Base-by-base conservation (phyloP, 2,113 vertebrate species). In the Indicator maculatus region DNA sequence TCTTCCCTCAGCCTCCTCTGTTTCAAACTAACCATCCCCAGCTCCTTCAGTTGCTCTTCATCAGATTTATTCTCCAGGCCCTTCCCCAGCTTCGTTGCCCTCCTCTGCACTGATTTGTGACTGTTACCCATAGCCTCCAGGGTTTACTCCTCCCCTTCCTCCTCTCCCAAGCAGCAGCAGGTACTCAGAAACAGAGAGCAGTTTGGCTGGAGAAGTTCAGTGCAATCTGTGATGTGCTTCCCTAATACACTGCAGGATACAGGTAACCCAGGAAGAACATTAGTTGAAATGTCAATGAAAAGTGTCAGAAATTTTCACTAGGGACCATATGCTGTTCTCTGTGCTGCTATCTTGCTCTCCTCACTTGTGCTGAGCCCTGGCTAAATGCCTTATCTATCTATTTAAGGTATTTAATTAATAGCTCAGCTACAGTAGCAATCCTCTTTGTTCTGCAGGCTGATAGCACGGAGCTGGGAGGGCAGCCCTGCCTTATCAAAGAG, bases 351-450 rank as follows among this genome's bases (percentile, higher is more conserved):
- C 55, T 92, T 63, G 2, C 18, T 87, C 82, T 85, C n/a, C 50
- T 26, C 50, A 11, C 16, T 3, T 36, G 36, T 24, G 39, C 52
- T 38, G 74, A 91, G 87, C 89, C 74, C 70, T 65, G 50, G 84
- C 38, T 86, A 75, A 92, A 59, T 41, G 61, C 47, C 59, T 92
- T 94, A 78, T 93, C 88, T 90, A 39, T 50, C 74, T 89, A 23
- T 69, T 92, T 79, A 92, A 94, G 65, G 66, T 83, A 87, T 76
- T 92, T 93, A 94, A 93, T 93, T 90, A 95, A 60, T 60, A 73
- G 50, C 45, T 70, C 59, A 38, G 95, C 59, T 73, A 63, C 2
- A 63, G 56, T 36, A 38, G 30, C 67, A 66, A 33, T 89, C 36
- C 55, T 87, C 75, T 33, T 87, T 89, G 94, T 78, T 24, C 53